phyloP scores from a whole-genome alignment of 2,113 vertebrate genomes.

The Grammomys surdaster region DNA sequence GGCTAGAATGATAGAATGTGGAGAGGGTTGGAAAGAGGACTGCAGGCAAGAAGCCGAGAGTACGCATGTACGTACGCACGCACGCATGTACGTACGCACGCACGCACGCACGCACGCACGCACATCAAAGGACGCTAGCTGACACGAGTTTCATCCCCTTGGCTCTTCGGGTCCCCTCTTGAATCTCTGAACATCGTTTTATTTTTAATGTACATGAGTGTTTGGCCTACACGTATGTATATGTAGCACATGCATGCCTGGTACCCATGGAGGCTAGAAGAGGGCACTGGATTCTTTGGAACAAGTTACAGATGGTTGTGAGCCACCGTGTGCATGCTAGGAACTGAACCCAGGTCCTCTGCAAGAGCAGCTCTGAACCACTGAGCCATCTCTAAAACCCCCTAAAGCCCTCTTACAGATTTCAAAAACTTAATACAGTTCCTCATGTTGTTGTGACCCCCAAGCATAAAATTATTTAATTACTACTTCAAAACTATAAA shows the following conservation, averaged over 20 bases:
- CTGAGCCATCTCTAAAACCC: background rate
- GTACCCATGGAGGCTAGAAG: background rate
- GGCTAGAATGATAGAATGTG: too few relatives aligned
- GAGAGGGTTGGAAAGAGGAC: background rate
- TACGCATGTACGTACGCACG: fast-evolving
- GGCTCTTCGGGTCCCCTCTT: too few relatives aligned
- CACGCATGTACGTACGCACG: background rate
- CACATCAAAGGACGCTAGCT: too few relatives aligned
- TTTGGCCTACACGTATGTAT: background rate
- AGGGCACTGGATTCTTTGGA: background rate
- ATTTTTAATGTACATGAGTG: background rate
- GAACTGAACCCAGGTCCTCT: background rate
- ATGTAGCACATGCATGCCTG: background rate
- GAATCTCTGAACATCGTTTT: background rate
- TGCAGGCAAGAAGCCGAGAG: background rate
- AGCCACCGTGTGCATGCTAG: background rate
- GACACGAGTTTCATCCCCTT: background rate
- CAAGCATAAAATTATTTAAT: background rate
- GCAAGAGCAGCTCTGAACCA: background rate
- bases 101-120: background rate
- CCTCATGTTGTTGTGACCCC: background rate
- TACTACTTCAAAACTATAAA: background rate
- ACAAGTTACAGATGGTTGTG: background rate
- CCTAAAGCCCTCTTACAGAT: background rate
- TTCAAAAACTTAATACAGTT: background rate